Conservation (phyloP, 2,888 invertebrate species). For the Melipona beecheii region DNA sequence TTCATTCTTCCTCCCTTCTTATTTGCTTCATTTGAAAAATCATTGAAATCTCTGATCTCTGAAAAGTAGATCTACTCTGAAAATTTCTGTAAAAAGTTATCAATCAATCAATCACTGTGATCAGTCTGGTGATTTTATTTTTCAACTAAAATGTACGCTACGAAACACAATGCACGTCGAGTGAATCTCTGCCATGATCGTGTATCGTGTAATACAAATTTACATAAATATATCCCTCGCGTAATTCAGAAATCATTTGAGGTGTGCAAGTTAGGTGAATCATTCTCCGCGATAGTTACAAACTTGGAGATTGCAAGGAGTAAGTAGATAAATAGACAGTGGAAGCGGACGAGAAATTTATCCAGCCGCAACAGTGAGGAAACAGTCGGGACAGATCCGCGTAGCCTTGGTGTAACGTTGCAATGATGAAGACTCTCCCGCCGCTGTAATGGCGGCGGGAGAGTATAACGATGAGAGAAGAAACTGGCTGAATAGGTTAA, state of each 20-base stretch:
- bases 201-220: neutral
- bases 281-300: neutral
- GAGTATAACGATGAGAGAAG: neutral
- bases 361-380: constrained; percentile 5
- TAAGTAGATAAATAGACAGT: constrained; percentile 35
- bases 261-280: neutral
- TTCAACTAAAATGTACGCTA: too few species aligned
- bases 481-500: neutral
- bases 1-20: too few species aligned
- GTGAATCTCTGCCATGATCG: neutral
- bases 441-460: neutral
- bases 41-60: too few species aligned
- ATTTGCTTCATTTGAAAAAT: too few species aligned
- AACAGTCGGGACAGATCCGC: constrained; percentile 11
- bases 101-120: too few species aligned
- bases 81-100: too few species aligned
- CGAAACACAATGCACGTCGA: neutral
- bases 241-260: neutral
- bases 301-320: constrained; percentile 6
- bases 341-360: constrained; percentile 30
- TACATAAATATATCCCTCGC: neutral
- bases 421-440: neutral
- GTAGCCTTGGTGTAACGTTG: neutral
- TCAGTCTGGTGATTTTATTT: too few species aligned
- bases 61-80: too few species aligned